Conservation (phyloP, 2,797 vertebrate genomes). For the Enoplosus armatus region DNA sequence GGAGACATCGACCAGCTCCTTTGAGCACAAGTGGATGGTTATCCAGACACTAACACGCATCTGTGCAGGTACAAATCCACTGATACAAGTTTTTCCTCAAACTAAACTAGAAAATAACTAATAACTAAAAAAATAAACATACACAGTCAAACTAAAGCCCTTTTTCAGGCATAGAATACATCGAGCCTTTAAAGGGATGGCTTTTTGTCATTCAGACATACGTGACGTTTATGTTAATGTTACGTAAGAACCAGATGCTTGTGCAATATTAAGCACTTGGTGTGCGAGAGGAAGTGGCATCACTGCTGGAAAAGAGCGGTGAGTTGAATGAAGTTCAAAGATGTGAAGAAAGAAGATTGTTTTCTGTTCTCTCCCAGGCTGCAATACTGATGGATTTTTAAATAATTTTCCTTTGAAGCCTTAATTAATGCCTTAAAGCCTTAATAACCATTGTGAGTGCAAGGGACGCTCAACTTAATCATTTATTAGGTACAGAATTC, state of each 20-base stretch:
- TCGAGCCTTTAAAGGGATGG: background rate
- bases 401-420: background rate
- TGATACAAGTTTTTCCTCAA: background rate
- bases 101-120: no score
- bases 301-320: background rate
- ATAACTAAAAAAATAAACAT: background rate
- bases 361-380: background rate
- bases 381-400: background rate
- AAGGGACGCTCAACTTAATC: background rate
- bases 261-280: background rate
- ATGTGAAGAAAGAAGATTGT: background rate
- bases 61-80: constrained; percentile 90
- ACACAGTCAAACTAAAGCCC: background rate
- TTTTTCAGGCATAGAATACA: background rate
- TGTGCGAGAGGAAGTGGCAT: background rate
- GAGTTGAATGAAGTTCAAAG: background rate
- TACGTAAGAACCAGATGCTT: background rate
- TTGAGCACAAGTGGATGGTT: constrained; percentile 99
- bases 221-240: background rate
- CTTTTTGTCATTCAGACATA: background rate
- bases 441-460: background rate
- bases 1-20: constrained; percentile 96
- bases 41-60: constrained; percentile 98
- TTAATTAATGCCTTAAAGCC: background rate
- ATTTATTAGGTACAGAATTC: background rate